These are phyloP conservation scores for Solen grandis DNA, from an alignment of 1,140 invertebrate species.

Conservation along the genomic window DNA sequence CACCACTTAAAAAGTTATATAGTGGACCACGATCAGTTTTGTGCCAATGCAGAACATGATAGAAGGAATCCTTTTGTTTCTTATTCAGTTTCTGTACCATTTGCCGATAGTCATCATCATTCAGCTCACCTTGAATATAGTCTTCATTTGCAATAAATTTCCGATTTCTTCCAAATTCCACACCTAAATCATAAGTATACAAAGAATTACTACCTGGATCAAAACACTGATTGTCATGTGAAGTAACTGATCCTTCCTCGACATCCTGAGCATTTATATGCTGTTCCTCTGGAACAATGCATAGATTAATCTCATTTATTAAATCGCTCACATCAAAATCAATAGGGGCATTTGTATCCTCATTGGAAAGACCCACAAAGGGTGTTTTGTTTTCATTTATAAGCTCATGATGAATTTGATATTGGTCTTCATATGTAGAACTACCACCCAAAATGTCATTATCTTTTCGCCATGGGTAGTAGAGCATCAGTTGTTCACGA, in stretches of 20 bases:
- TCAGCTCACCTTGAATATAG: not conserved
- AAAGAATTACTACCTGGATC: no score
- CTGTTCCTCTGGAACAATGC: no score
- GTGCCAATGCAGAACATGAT: not conserved
- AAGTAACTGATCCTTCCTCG: no score
- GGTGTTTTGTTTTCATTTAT: no score
- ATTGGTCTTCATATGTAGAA: not conserved
- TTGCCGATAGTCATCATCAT: slow-evolving; percentile 2
- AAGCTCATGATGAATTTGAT: not conserved
- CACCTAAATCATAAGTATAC: no score
- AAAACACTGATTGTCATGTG: no score
- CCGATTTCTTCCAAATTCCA: not conserved
- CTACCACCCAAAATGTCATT: not conserved
- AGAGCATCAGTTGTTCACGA: no score
- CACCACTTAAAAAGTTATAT: slow-evolving; percentile 35
- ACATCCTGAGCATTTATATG: not conserved
- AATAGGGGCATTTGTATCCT: not conserved
- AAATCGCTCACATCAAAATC: not conserved
- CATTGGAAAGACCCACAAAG: not conserved
- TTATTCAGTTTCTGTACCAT: not conserved
- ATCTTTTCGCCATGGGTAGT: no score
- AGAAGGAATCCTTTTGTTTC: slow-evolving; percentile 1
- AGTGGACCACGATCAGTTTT: not conserved
- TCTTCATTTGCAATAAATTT: not conserved
- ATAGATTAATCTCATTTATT: no score